Evolutionary conservation across 2,888 invertebrate species (phyloP).

Genomic region (Aethes cnicana): DNA sequence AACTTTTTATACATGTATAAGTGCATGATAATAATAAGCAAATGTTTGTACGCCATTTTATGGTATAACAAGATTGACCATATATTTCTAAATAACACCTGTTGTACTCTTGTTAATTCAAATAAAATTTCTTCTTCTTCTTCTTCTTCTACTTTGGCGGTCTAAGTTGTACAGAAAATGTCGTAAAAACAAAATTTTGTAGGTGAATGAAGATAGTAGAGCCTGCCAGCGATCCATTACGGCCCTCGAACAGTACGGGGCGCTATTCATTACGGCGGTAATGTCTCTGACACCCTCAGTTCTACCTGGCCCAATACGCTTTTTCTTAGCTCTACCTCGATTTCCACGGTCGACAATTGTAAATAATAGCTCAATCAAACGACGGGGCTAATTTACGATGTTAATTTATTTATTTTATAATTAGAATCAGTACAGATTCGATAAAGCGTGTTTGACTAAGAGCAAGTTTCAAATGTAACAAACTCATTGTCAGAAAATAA

Average conservation of each 20-base stretch:
- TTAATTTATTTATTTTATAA: conserved; percentile 22
- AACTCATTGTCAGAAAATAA: conserved; percentile 4
- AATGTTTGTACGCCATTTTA: too few species aligned
- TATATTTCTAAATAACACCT: too few species aligned
- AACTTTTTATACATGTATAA: too few species aligned
- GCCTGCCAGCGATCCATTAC: conserved; percentile 49
- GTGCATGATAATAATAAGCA: too few species aligned
- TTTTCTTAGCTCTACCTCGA: conserved; percentile 29
- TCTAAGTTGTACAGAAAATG: too few species aligned
- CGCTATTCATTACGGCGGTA: conserved; percentile 47
- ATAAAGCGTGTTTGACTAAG: conserved; percentile 4
- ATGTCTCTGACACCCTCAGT: conserved; percentile 39
- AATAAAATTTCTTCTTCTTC: too few species aligned
- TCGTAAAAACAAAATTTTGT: conserved; percentile 23
- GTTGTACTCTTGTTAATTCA: too few species aligned
- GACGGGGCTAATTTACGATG: conserved; percentile 21
- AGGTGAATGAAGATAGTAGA: conserved; percentile 26
- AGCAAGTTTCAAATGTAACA: not conserved
- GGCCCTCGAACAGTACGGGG: conserved; percentile 43
- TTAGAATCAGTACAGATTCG: conserved; percentile 9
- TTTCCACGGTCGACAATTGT: conserved; percentile 20
- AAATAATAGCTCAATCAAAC: conserved; percentile 21
- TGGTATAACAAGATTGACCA: too few species aligned
- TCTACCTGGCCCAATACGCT: conserved; percentile 41
- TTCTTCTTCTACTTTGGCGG: too few species aligned